phyloP scores from a whole-genome alignment of 2,888 invertebrate species.

The Agonopterix heracliana region DNA sequence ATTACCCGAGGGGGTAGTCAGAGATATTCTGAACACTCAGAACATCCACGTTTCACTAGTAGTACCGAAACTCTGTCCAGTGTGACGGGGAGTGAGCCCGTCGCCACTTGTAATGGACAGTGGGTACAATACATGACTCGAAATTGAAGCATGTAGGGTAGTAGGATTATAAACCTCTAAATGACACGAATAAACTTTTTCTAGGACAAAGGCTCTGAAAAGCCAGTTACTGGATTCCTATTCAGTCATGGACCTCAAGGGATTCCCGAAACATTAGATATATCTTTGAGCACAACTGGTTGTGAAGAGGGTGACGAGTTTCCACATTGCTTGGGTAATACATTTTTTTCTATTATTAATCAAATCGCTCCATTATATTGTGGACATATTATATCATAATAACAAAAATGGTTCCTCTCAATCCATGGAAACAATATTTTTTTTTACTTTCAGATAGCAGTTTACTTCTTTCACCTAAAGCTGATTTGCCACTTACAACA shows the following conservation, averaged over 20 bases:
- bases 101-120: no score
- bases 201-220: constrained; percentile 24
- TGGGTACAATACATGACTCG: no score
- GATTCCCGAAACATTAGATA: constrained; percentile 49
- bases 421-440: neutral
- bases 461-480: constrained; percentile 60
- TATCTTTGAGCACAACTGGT: constrained; percentile 51
- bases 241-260: constrained; percentile 44
- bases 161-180: no score
- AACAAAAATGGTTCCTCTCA: neutral
- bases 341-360: neutral
- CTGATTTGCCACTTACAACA: constrained; percentile 34
- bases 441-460: constrained; percentile 41
- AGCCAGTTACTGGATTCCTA: constrained; percentile 38
- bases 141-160: no score
- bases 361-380: neutral
- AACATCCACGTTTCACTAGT: no score
- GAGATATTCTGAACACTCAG: no score
- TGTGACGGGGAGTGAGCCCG: no score
- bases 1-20: no score
- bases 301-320: constrained; percentile 54
- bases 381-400: neutral
- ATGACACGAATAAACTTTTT: neutral
- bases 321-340: constrained; percentile 45
- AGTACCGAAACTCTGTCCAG: no score